Percentiles rank a stretch among this genome's conserved stretches.
phyloP scores from a whole-genome alignment of 2,797 vertebrate species.

The Synaphobranchus kaupii region DNA sequence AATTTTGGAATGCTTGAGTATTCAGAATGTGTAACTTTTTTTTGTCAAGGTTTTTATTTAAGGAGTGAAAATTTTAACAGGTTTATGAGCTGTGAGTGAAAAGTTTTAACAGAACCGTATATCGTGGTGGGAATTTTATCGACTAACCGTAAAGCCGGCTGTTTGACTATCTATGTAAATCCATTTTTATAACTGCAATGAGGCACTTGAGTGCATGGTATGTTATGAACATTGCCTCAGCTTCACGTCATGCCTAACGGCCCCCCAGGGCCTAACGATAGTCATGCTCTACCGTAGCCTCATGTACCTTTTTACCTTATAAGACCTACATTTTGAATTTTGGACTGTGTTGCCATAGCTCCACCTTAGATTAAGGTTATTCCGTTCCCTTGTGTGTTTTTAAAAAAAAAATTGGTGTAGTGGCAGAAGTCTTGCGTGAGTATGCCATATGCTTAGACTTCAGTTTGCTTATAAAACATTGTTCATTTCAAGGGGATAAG shows the following conservation, averaged over 20 bases:
- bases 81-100: not conserved
- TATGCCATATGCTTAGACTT: not conserved
- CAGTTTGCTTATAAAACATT: not conserved
- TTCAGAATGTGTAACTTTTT: not conserved
- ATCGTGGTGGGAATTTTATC: not conserved
- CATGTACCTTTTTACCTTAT: not conserved
- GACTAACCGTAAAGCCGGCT: not conserved
- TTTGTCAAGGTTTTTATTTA: not conserved
- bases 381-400: not conserved
- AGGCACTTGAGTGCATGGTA: not conserved
- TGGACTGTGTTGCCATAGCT: not conserved
- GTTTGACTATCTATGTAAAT: not conserved
- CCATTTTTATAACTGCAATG: not conserved
- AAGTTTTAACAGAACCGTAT: not conserved
- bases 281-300: not conserved
- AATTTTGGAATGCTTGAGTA: not conserved
- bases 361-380: not conserved
- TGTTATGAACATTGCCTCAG: not conserved
- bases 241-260: not conserved
- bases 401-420: not conserved
- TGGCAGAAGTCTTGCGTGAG: not conserved
- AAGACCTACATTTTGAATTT: not conserved
- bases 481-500: not conserved
- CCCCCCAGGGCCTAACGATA: not conserved
- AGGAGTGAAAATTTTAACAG: not conserved